Base-by-base conservation (phyloP, 2,113 vertebrate species). In the Megalops atlanticus region DNA sequence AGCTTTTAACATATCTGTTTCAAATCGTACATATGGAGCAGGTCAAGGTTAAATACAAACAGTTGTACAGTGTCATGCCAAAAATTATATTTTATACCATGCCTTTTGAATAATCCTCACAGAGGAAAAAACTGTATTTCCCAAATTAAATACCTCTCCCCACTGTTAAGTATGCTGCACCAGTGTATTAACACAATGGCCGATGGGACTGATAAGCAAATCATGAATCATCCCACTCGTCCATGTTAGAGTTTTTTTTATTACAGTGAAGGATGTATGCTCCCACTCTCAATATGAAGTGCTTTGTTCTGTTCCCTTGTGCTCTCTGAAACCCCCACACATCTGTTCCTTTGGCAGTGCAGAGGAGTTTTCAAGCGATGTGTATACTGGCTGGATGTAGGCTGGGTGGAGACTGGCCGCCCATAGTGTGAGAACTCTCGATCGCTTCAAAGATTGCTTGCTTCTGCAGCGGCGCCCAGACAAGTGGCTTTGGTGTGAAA, bases 301-400 rank as follows among this genome's bases (percentile, higher is more conserved):
- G 35, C 39, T 77, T 31, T 74, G 49, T 76, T 83, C 74, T 58
- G 74, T 58, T 36, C 49, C 47, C 68, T 15, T 0, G 12, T 36
- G n/a, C 76, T 35, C 31, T 41, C 6, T 39, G 27, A 40, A 49
- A 40, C 91, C 91, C 89, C 89, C 88, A 86, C 90, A 92, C 91
- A 93, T 94, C 91, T 93, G 92, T 84, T 85, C 11, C 81, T 64
- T 82, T 92, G 91, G 88, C 89, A 90, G 83, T 74, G 31, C 75
- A 39, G 36, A 82, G 45, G 10, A 64, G 84, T 88, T 91, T 88
- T 86, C 89, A 87, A 88, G 85, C 84, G 86, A 15, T 79, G 71
- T 83, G 45, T 79, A 74, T 43, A 58, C 81, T 70, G 71, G 54
- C 68, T 74, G 52, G 81, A 86, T 87, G 84, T 77, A 88, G 87